Conservation (phyloP, 2,797 vertebrate genomes). For the Saxicola maurus region DNA sequence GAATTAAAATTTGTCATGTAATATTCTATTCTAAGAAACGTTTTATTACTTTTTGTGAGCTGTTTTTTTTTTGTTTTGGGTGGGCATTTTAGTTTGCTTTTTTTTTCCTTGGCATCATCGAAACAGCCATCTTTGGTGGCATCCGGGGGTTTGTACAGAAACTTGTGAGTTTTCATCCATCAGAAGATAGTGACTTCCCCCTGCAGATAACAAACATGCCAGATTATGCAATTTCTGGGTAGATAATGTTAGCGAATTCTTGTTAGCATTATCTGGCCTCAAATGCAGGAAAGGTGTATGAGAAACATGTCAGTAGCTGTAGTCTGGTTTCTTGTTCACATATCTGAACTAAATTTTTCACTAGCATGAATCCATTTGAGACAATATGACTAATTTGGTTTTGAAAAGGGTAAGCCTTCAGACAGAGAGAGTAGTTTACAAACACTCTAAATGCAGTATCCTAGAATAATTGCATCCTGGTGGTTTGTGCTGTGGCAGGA, state of each 20-base stretch:
- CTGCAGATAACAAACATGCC: slow-evolving; percentile 24
- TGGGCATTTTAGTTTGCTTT: not conserved
- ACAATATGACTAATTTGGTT: not conserved
- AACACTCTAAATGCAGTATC: not conserved
- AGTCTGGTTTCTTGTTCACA: not conserved
- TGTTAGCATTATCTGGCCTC: not conserved
- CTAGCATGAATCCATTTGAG: not conserved
- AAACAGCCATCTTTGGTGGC: slow-evolving; percentile 66
- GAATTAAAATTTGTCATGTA: not conserved
- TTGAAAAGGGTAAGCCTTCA: not conserved
- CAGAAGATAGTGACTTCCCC: slow-evolving; percentile 73
- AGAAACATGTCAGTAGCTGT: not conserved
- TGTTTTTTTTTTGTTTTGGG: not conserved
- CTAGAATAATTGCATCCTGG: not conserved
- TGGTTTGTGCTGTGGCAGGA: not conserved
- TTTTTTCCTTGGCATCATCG: slow-evolving; percentile 56
- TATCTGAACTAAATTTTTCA: not conserved
- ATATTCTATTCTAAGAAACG: not conserved
- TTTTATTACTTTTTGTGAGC: not conserved
- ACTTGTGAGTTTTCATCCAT: slow-evolving; percentile 72
- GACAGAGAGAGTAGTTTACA: not conserved
- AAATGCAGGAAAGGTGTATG: not conserved
- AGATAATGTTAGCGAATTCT: not conserved
- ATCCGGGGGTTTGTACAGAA: slow-evolving; percentile 65
- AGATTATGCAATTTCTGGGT: slow-evolving; percentile 2